A percentile compares a stretch with the other conserved stretches of the same genome.
Evolutionary conservation across 1,140 invertebrate genomes (phyloP).

Genomic region (Plutomurus gul): DNA sequence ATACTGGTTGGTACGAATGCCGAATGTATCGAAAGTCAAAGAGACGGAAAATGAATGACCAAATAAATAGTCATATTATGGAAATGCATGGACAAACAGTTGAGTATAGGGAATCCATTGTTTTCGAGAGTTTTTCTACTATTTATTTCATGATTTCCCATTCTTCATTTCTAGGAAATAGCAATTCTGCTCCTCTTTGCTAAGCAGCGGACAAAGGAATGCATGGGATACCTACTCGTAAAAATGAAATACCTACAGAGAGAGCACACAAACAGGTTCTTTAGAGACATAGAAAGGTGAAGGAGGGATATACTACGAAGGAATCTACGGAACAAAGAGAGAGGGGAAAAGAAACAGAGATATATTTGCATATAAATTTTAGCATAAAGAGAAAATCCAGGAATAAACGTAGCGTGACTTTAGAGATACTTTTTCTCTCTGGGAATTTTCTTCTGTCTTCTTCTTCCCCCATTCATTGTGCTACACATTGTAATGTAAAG

Average conservation of each 20-base stretch:
- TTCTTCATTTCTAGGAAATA: not conserved
- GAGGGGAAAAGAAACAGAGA: slow-evolving; percentile 2
- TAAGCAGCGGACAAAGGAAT: not conserved
- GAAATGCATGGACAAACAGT: too few relatives aligned
- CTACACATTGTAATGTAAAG: not conserved
- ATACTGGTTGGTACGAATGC: too few relatives aligned
- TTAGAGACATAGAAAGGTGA: slow-evolving; percentile 29
- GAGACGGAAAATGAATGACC: too few relatives aligned
- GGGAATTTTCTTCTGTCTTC: not conserved
- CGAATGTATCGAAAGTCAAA: too few relatives aligned
- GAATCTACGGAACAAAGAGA: not conserved
- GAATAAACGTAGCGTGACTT: slow-evolving; percentile 41
- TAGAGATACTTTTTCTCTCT: slow-evolving; percentile 18
- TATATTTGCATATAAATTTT: slow-evolving; percentile 34
- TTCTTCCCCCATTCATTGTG: not conserved
- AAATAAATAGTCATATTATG: too few relatives aligned
- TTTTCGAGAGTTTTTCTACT: too few relatives aligned
- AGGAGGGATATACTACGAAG: slow-evolving; percentile 21
- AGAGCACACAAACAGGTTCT: slow-evolving; percentile 4
- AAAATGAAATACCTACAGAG: slow-evolving; percentile 25
- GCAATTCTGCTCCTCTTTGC: not conserved
- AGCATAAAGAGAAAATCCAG: slow-evolving; percentile 18
- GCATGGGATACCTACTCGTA: not conserved
- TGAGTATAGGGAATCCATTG: too few relatives aligned
- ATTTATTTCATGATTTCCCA: not conserved